Evolutionary conservation across 1,140 invertebrate genomes (phyloP), one percentile per base, ranked within the genome.

Genomic region (Odontomachus brunneus): DNA sequence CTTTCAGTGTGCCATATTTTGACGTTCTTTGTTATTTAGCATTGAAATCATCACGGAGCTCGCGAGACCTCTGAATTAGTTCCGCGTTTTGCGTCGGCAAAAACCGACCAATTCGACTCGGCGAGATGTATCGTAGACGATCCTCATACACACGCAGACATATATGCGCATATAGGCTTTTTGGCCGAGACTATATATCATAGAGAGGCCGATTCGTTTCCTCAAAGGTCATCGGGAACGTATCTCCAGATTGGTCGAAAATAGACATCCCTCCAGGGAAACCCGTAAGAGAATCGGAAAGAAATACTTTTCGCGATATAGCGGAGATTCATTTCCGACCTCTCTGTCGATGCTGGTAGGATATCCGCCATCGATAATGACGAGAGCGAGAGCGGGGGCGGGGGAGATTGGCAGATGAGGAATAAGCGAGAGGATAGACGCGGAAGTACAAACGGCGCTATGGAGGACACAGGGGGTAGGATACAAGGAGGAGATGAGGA

Each of bases 381-480:
- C 17, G 22, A 73, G 14, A 51, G 19, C 19, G 29, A 22, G n/a
- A n/a, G n/a, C 33, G 19, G 22, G 53, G 17, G 15, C 11, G 17
- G 53, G 38, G 14, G 17, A 44, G 17, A n/a, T 60, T 60, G 22
- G 15, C 24, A 57, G 22, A 29, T 19, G 72, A 49, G 72, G n/a
- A 75, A 75, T 75, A 75, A 75, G 38, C 72, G 38, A n/a, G 57
- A 63, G 17, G 24, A 29, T 29, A 75, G 19, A 75, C 29, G 38
- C 38, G 55, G 53, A 73, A 73, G 33, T 73, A 17, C 55, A 73
- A 73, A 73, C 53, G 29, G 14, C 29, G 53, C 22, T 44, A 59
- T 19, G 69, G 29, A 83, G 72, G 15, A 67, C 38, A 44, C 38
- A n/a, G n/a, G 38, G 53, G 22, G 65, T 60, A 75, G 38, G 49